Conservation (phyloP, 2,888 invertebrate species). For the Proisotoma minuta region DNA sequence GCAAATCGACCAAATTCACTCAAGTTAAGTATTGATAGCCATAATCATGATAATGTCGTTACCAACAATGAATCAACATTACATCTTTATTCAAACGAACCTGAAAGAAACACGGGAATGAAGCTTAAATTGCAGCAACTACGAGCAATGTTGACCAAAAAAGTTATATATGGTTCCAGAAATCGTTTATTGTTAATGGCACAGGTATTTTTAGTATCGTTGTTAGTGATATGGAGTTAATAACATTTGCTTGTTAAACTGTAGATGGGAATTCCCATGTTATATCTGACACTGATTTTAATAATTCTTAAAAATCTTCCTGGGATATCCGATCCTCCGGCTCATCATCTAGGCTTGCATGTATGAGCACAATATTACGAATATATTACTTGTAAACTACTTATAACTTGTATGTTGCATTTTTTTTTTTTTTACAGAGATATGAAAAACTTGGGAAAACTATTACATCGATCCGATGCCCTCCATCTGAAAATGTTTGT, state of each 20-base stretch:
- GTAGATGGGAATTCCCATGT: slow-evolving; percentile 63
- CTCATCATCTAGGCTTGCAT: slow-evolving; percentile 50
- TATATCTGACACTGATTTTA: slow-evolving; percentile 64
- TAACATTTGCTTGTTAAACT: no score
- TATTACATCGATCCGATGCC: slow-evolving; percentile 39
- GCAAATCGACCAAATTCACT: background rate
- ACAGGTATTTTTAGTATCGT: slow-evolving; percentile 50
- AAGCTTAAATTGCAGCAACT: slow-evolving; percentile 58
- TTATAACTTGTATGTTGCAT: background rate
- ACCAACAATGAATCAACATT: background rate
- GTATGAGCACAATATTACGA: slow-evolving; percentile 9
- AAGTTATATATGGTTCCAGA: slow-evolving; percentile 60
- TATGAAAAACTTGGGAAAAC: slow-evolving; percentile 43
- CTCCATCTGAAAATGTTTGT: slow-evolving; percentile 30
- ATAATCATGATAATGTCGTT: background rate
- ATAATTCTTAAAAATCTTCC: slow-evolving; percentile 57
- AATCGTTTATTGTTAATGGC: slow-evolving; percentile 59
- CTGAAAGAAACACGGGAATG: slow-evolving; percentile 41
- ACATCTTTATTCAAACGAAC: slow-evolving; percentile 10
- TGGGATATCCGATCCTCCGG: slow-evolving; percentile 55
- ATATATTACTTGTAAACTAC: background rate
- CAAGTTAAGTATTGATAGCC: slow-evolving; percentile 12
- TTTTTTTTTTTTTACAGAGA: slow-evolving; percentile 25
- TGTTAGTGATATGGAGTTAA: no score
- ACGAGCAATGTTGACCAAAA: slow-evolving; percentile 63